These are phyloP conservation scores for Erinaceus europaeus DNA, from an alignment of 2,113 vertebrate genomes.

Conservation along the genomic window DNA sequence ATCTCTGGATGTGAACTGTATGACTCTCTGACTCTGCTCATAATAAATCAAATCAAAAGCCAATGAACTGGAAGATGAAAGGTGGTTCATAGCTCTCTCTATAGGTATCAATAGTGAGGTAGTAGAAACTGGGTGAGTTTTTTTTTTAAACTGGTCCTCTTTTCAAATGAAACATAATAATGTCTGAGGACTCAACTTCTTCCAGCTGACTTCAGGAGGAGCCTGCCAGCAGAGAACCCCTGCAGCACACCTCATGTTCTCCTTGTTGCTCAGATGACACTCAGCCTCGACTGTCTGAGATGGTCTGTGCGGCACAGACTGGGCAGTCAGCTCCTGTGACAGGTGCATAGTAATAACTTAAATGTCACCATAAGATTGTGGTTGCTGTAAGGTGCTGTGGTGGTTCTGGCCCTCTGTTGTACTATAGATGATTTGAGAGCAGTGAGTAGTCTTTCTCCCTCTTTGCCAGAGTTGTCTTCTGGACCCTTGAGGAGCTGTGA, in stretches of 20 bases:
- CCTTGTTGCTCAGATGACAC: not conserved
- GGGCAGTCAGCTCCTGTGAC: fast-evolving
- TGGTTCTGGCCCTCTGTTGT: not conserved
- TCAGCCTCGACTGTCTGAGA: fast-evolving
- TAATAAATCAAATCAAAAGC: not conserved
- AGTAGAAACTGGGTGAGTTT: not conserved
- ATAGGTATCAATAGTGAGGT: not conserved
- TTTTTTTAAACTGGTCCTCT: not conserved
- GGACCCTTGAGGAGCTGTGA: not conserved
- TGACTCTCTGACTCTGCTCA: fast-evolving
- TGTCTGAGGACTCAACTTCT: not conserved
- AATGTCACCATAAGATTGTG: fast-evolving
- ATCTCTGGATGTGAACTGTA: too few relatives aligned
- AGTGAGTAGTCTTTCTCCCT: not conserved
- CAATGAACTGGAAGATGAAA: not conserved
- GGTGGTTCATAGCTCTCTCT: not conserved
- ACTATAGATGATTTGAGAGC: not conserved
- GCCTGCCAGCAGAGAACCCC: not conserved
- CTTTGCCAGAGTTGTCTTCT: not conserved
- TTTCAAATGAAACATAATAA: not conserved
- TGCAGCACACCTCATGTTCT: not conserved
- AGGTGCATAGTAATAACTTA: not conserved
- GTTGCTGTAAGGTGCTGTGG: not conserved
- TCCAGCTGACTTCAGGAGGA: not conserved
- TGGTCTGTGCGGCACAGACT: not conserved